A percentile compares a stretch with the other conserved stretches of the same genome.
phyloP scores from a whole-genome alignment of 2,113 vertebrate genomes.

The Pristiophorus japonicus region DNA sequence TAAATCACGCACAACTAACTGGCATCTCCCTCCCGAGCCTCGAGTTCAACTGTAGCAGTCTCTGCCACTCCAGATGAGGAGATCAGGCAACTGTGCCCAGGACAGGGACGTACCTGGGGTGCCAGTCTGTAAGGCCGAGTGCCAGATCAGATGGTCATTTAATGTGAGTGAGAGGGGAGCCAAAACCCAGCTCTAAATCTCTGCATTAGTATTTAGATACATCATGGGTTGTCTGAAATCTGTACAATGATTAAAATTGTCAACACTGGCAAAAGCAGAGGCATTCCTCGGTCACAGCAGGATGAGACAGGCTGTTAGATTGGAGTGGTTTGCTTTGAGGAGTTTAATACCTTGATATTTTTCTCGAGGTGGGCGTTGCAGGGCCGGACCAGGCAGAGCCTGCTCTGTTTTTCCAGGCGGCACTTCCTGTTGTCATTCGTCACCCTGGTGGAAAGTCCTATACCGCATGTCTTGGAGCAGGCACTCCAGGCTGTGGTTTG shows the following conservation, averaged over 20 bases:
- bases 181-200: no score
- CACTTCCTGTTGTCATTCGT: slow-evolving; percentile 65
- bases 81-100: not conserved
- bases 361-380: slow-evolving; percentile 52
- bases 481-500: slow-evolving; percentile 64
- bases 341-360: slow-evolving; percentile 53
- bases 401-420: slow-evolving; percentile 62
- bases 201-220: not conserved
- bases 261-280: not conserved
- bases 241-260: not conserved
- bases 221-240: not conserved
- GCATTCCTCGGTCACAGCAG: not conserved
- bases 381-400: slow-evolving; percentile 61
- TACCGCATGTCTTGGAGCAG: slow-evolving; percentile 63
- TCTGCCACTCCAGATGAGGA: not conserved
- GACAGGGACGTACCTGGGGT: not conserved
- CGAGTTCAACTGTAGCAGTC: not conserved
- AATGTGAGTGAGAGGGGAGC: not conserved
- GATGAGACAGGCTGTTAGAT: no score
- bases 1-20: not conserved
- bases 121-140: not conserved
- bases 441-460: slow-evolving; percentile 61
- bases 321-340: not conserved
- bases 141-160: not conserved
- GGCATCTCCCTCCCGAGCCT: not conserved